Evolutionary conservation across 2,113 vertebrate genomes (phyloP), one percentile per base, ranked within the genome.

Genomic region (Acanthisitta chloris): DNA sequence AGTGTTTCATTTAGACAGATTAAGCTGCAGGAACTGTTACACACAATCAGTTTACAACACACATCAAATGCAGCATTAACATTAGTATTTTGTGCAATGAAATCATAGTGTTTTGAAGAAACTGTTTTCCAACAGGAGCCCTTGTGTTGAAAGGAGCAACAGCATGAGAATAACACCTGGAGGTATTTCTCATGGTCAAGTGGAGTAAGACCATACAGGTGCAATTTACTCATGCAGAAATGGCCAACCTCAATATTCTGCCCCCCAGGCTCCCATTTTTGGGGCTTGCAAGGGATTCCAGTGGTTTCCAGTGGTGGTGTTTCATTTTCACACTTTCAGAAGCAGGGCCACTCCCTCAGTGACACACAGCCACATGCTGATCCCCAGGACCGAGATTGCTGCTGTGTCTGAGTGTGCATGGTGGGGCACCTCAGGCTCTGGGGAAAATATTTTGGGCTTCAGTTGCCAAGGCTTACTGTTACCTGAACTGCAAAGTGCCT

Each of bases 121-220:
- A 64, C 58, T 57, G 28, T 72, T 91, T 92, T 82, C 58, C 90
- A 94, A 18, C 74, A 92, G 81, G 67, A 95, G 31, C 31, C 79
- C 23, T 79, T 55, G 61, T 85, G 28, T 33, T 85, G 92, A 91
- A 72, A 91, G 78, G 49, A 82, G 33, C 81, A 86, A 76, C 29
- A 45, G 42, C 54, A 76, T 84, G 81, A 92, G 91, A 94, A 76
- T 66, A 84, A 87, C 84, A 94, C 81, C 91, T 81, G 69, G 73
- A 95, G 94, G 86, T 67, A 33, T 91, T 94, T 95, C 93, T 95
- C 94, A 92, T 94, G 92, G 91, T 95, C 95, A 95, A 85, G 66
- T 52, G 73, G 52, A 89, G 16, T 82, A 65, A 76, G 77, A 89
- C 77, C 57, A n/a, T 92, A 78, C 72, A 89, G 78, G 88, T 84